Percentiles rank a stretch among this genome's conserved stretches.
Conservation (phyloP, 2,113 vertebrate species). For the Steatornis caripensis region DNA sequence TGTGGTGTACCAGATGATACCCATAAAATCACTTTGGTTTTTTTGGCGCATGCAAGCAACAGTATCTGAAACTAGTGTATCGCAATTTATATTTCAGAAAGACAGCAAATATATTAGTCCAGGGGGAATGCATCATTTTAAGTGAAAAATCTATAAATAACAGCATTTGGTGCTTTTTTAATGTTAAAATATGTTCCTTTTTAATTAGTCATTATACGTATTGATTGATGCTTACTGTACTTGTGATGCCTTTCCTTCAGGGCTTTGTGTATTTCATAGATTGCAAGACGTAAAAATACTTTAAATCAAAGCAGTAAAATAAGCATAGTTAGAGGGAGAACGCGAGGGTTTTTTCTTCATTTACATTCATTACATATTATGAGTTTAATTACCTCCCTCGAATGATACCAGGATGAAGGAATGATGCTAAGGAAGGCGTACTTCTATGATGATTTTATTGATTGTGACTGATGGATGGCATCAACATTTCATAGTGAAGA, state of each 20-base stretch:
- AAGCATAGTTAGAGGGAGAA: slow-evolving; percentile 75
- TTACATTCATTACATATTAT: slow-evolving; percentile 85
- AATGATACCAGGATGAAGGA: slow-evolving; percentile 74
- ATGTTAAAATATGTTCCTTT: slow-evolving; percentile 67
- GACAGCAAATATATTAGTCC: slow-evolving; percentile 31
- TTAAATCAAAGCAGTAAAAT: slow-evolving; percentile 75
- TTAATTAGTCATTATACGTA: slow-evolving; percentile 68
- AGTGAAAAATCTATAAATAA: slow-evolving; percentile 58
- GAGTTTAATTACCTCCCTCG: slow-evolving; percentile 83
- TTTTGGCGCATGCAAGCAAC: not conserved
- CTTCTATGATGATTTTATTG: slow-evolving; percentile 83
- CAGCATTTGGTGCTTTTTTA: slow-evolving; percentile 53
- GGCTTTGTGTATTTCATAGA: slow-evolving; percentile 65
- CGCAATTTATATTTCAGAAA: slow-evolving; percentile 1
- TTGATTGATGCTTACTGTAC: slow-evolving; percentile 66
- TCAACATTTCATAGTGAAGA: slow-evolving; percentile 87
- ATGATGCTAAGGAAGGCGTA: slow-evolving; percentile 73
- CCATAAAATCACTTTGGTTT: not conserved
- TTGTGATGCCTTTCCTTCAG: slow-evolving; percentile 57
- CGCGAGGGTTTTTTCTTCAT: slow-evolving; percentile 75
- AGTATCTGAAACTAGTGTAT: not conserved
- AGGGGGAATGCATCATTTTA: slow-evolving; percentile 46
- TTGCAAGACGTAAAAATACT: slow-evolving; percentile 70
- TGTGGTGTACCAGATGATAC: not conserved
- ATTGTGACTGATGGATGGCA: slow-evolving; percentile 88